Evolutionary conservation across 1,140 invertebrate genomes (phyloP).

Genomic region (Drosophila virilis): DNA sequence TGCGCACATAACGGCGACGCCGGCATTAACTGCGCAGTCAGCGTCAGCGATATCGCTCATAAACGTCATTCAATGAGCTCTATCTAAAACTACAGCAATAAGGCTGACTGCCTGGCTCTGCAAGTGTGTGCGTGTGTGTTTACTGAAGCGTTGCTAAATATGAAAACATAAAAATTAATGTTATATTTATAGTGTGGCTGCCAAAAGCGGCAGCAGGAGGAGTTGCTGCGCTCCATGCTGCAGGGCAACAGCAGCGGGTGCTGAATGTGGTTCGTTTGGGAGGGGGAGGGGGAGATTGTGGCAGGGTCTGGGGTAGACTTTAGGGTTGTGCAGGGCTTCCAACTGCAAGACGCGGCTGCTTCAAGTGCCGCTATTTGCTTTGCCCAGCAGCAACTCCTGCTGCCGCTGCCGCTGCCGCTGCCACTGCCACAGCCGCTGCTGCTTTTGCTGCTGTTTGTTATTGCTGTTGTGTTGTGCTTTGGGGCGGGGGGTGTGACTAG

Average conservation of each 20-base stretch:
- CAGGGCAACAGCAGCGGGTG: constrained; percentile 52
- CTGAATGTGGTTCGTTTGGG: constrained; percentile 1
- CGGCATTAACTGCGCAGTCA: constrained; percentile 4
- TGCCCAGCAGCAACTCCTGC: constrained; percentile 44
- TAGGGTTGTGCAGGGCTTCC: background rate
- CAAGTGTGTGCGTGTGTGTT: constrained; percentile 51
- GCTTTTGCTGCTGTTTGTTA: constrained; percentile 49
- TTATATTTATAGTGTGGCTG: constrained; percentile 81
- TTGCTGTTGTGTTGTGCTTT: constrained; percentile 27
- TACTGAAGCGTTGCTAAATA: constrained; percentile 77
- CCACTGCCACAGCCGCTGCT: constrained; percentile 14
- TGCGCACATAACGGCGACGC: constrained; percentile 27
- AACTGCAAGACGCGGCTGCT: constrained; percentile 27
- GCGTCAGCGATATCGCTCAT: constrained; percentile 67
- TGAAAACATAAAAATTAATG: constrained; percentile 82
- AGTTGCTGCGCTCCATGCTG: constrained; percentile 64
- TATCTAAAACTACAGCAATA: constrained; percentile 61
- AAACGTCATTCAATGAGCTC: constrained; percentile 77
- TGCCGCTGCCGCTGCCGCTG: constrained; percentile 17
- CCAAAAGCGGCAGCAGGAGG: constrained; percentile 68
- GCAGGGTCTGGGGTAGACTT: background rate
- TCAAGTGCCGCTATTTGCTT: constrained; percentile 67
- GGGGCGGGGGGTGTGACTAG: background rate
- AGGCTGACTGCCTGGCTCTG: constrained; percentile 22
- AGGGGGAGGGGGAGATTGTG: background rate